These are phyloP conservation scores for Pammene fasciana DNA, from an alignment of 2,888 invertebrate species.

Conservation along the genomic window DNA sequence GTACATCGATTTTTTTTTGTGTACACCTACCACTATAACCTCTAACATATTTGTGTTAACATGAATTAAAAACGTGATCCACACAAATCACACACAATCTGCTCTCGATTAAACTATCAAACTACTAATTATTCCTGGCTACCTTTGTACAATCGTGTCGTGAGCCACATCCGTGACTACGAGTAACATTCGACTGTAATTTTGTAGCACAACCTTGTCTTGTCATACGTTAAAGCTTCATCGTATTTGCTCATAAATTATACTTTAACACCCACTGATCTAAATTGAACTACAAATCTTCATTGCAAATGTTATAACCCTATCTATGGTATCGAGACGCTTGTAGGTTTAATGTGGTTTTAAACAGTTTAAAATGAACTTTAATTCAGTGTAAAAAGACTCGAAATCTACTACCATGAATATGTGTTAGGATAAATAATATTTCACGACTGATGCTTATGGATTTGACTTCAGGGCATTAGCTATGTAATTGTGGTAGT, in stretches of 20 bases:
- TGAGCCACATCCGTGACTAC: conserved; percentile 14
- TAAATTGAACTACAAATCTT: not conserved
- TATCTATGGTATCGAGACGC: not conserved
- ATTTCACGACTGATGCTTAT: not conserved
- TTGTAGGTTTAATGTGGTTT: not conserved
- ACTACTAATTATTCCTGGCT: conserved; percentile 5
- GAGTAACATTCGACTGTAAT: conserved; percentile 2
- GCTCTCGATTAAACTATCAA: conserved; percentile 2
- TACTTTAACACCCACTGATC: not conserved
- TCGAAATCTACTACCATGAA: not conserved
- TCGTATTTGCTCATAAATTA: conserved; percentile 8
- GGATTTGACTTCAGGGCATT: conserved; percentile 2
- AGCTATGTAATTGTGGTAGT: not conserved
- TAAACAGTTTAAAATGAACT: not conserved
- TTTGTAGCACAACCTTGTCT: conserved; percentile 13
- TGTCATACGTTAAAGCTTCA: conserved; percentile 11
- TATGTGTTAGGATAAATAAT: not conserved
- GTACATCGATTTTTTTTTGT: no score
- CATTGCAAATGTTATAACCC: not conserved
- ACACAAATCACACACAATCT: not conserved
- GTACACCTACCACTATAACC: no score
- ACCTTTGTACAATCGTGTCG: not conserved
- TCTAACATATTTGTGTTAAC: not conserved
- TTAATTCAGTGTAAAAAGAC: not conserved
- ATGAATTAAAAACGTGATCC: not conserved